Evolutionary conservation across 2,888 invertebrate species (phyloP).

Genomic region (Trissonchulus latispiculum): DNA sequence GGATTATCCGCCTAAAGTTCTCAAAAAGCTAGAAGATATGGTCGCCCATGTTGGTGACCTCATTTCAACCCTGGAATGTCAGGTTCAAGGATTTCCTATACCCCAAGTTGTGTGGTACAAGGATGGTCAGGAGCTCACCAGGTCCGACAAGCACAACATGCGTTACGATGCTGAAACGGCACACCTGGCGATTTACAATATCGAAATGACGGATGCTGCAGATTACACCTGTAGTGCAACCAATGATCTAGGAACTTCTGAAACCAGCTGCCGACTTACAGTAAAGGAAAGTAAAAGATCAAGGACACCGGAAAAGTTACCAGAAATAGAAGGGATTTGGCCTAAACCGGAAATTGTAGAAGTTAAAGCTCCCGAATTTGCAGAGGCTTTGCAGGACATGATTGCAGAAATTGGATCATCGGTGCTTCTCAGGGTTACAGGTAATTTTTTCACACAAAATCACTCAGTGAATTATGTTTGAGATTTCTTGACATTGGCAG

Average conservation of each 20-base stretch:
- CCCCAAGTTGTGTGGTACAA: conserved; percentile 43
- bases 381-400: conserved; percentile 27
- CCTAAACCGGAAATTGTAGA: conserved; percentile 3
- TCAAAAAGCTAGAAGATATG: conserved; percentile 44
- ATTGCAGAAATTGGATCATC: conserved; percentile 34
- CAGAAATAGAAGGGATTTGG: conserved; percentile 2
- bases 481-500: too few relatives aligned
- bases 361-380: conserved; percentile 20
- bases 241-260: conserved; percentile 70
- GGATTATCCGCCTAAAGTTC: conserved; percentile 41
- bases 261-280: conserved; percentile 54
- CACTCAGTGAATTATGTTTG: too few relatives aligned
- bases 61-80: conserved; percentile 42
- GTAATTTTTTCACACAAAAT: too few relatives aligned
- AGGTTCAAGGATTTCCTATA: conserved; percentile 41
- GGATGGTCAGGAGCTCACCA: conserved; percentile 41
- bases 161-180: conserved; percentile 34
- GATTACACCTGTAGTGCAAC: conserved; percentile 68
- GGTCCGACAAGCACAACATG: conserved; percentile 41
- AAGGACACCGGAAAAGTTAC: conserved; percentile 24
- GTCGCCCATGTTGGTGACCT: conserved; percentile 38
- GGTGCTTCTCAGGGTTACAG: conserved; percentile 35
- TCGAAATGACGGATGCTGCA: conserved; percentile 77
- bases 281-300: not conserved
- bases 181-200: conserved; percentile 69